Conservation (phyloP, 2,113 vertebrate species). For the Gymnobelideus leadbeateri region DNA sequence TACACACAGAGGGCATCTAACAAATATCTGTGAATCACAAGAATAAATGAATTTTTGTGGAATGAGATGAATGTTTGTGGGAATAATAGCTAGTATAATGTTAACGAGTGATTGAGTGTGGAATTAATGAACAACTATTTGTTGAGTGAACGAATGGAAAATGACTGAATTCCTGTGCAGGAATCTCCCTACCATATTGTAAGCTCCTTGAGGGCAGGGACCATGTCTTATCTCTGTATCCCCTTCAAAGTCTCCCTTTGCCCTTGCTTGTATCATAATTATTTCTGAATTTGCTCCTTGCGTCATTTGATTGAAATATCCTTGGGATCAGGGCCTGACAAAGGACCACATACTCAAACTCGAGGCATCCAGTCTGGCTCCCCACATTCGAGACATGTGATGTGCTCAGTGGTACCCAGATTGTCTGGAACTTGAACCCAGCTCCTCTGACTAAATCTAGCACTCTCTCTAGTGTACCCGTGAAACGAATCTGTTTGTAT, state of each 20-base stretch:
- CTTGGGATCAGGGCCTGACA: background rate
- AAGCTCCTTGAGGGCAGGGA: background rate
- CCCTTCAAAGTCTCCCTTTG: background rate
- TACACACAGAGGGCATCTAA: background rate
- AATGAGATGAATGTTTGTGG: background rate
- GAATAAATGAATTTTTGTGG: background rate
- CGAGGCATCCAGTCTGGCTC: background rate
- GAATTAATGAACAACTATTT: background rate
- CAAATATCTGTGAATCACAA: background rate
- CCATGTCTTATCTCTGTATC: background rate
- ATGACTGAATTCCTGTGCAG: background rate
- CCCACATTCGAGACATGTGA: background rate
- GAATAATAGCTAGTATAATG: background rate
- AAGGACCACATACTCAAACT: background rate
- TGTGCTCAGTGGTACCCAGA: background rate
- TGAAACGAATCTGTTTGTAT: background rate
- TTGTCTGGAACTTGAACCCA: background rate
- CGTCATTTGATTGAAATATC: background rate
- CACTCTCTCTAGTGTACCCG: no score
- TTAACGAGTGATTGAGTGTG: background rate
- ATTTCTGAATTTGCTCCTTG: background rate
- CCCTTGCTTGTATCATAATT: background rate
- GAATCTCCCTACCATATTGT: background rate
- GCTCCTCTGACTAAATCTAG: background rate
- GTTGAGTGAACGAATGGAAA: background rate